Evolutionary conservation across 2,797 vertebrate genomes (phyloP).

Genomic region (Hydrolagus colliei): DNA sequence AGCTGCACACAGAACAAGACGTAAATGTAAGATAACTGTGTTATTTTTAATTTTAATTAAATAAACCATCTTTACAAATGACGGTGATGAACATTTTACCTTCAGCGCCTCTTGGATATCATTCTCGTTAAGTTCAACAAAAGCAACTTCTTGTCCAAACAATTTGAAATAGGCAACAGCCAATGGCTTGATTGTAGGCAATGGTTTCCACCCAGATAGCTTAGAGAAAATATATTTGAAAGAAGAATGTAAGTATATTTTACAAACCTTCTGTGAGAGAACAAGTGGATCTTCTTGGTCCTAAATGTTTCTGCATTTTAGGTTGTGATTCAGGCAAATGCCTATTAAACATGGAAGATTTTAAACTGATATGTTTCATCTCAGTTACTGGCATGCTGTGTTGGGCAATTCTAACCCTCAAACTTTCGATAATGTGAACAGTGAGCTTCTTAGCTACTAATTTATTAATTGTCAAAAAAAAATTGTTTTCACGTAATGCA

Average conservation of each 20-base stretch:
- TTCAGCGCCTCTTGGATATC: constrained; percentile 51
- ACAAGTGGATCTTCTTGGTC: too few relatives aligned
- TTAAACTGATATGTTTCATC: too few relatives aligned
- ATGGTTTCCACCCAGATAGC: constrained; percentile 61
- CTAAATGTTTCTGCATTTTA: too few relatives aligned
- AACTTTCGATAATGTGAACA: not conserved
- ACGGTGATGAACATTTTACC: constrained; percentile 47
- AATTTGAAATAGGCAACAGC: constrained; percentile 59
- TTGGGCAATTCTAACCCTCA: not conserved
- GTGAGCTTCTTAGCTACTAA: not conserved
- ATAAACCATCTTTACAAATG: not conserved
- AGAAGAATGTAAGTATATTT: not conserved
- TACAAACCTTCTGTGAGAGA: too few relatives aligned
- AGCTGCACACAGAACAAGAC: constrained; percentile 45
- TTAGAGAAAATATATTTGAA: constrained; percentile 41
- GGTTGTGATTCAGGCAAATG: too few relatives aligned
- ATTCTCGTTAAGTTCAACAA: constrained; percentile 54
- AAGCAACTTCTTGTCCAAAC: constrained; percentile 67
- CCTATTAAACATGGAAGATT: too few relatives aligned
- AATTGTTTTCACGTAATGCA: not conserved
- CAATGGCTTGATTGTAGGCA: constrained; percentile 51
- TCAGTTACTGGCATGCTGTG: too few relatives aligned
- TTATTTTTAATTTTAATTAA: not conserved
- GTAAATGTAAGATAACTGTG: too few relatives aligned
- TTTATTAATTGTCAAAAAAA: not conserved